Evolutionary conservation across 2,888 invertebrate species (phyloP), one percentile per base, ranked within the genome.

Genomic region (Dolomedes plantarius): DNA sequence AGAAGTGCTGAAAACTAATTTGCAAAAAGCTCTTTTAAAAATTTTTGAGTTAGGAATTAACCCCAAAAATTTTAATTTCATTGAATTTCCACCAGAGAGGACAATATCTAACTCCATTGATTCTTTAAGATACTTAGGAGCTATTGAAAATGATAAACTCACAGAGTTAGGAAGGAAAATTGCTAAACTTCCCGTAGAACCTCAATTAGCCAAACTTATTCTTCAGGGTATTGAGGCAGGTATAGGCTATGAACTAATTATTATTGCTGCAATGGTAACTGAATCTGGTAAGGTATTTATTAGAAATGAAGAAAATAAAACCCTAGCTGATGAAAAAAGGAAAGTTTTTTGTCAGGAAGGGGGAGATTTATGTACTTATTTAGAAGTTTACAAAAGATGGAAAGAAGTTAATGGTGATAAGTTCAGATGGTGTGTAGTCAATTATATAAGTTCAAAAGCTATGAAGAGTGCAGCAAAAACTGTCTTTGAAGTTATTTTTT

Each of bases 371-470:
- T 83, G 90, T 32, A 90, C 91, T 6, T 89, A 89, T 68, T 73
- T 91, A 28, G 74, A 79, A 39, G 68, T 87, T n/a, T 87, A 76
- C 50, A 79, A 72, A 39, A 31, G 74, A 31, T 91, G 91, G 90
- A 71, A 88, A 39, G 73, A 87, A 27, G 72, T 89, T 16, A 82
- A 87, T 5, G 88, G 87, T 32, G 68, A 87, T 13, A 90, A 90
- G 78, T 89, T 89, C 6, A 86, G 88, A 23, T 91, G 91, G 90
- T 91, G 91, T 87, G 85, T 88, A 36, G 78, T 89, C 27, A 90
- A 91, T 83, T 89, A 88, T 77, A 89, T 91, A 28, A 91, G 91
- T 87, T 90, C 89, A 11, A 91, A 90, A 89, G 88, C 90, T 7
- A 89, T 91, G 83, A 89, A 89, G 27, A 88, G 88, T 3, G 89